Conservation (phyloP, 92 coral and sea anemone species). For the Isaurus tuberculatus region DNA sequence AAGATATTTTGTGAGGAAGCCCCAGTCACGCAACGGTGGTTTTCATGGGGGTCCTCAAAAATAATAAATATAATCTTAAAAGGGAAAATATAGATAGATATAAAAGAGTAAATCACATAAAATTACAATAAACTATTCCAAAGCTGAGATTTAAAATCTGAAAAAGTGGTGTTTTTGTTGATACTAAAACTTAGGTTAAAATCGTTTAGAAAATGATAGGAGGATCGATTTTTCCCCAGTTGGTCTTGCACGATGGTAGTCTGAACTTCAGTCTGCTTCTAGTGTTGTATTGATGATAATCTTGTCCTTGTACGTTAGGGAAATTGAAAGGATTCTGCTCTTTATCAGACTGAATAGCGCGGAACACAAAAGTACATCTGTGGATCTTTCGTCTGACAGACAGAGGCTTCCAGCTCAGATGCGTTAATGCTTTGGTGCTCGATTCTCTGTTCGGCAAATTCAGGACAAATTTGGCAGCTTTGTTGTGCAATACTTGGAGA, state of each 20-base stretch:
- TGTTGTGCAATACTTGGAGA: conserved; percentile 56
- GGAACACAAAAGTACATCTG: conserved; percentile 24
- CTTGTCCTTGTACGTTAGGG: neutral
- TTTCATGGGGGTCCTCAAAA: conserved; percentile 1
- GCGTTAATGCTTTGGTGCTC: conserved; percentile 21
- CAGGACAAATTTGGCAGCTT: conserved; percentile 52
- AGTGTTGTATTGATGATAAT: neutral
- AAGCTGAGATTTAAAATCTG: neutral
- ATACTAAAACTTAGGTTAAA: neutral
- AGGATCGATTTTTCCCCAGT: neutral
- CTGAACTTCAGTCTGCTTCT: neutral
- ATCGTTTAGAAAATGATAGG: neutral
- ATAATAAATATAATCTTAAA: no score
- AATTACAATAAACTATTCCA: neutral
- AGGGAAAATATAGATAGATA: no score
- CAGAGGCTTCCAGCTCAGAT: conserved; percentile 16
- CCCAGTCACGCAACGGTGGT: neutral
- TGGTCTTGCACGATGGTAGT: neutral
- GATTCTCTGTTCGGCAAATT: conserved; percentile 42
- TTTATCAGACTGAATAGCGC: neutral
- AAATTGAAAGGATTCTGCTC: neutral
- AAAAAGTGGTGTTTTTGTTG: neutral
- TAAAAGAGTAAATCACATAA: neutral
- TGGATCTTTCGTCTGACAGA: conserved; percentile 27
- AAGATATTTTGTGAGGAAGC: neutral